Conservation (phyloP, 2,888 invertebrate genomes). For the Scaptomyza cyrtandrae region DNA sequence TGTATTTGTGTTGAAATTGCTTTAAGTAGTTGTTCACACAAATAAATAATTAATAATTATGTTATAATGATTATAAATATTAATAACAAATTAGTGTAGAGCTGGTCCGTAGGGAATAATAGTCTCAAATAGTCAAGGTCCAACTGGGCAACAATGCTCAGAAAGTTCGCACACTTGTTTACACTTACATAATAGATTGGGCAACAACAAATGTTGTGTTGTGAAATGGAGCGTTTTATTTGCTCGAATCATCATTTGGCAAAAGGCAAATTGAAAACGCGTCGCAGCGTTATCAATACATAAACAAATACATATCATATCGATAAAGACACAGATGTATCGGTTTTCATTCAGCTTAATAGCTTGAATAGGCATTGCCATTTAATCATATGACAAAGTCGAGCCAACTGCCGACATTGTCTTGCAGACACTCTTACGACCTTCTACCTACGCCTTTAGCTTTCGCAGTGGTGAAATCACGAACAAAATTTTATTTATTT, state of each 20-base stretch:
- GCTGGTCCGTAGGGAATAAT: too few relatives aligned
- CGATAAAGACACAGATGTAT: background rate
- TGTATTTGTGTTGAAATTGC: too few relatives aligned
- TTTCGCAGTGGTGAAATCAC: constrained; percentile 31
- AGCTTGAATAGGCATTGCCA: constrained; percentile 52
- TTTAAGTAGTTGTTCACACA: too few relatives aligned
- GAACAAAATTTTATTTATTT: constrained; percentile 10
- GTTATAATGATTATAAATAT: too few relatives aligned
- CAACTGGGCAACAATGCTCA: constrained; percentile 9
- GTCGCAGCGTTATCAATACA: constrained; percentile 44
- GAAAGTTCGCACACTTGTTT: constrained; percentile 7
- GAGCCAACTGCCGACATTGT: constrained; percentile 24
- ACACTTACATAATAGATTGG: constrained; percentile 19
- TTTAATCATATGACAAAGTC: constrained; percentile 32
- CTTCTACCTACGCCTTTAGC: background rate
- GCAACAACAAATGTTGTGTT: constrained; percentile 21
- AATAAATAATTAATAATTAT: too few relatives aligned
- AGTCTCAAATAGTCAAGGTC: too few relatives aligned
- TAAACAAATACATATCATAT: constrained; percentile 14
- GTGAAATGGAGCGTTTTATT: constrained; percentile 32
- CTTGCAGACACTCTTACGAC: background rate
- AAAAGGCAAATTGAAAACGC: constrained; percentile 50
- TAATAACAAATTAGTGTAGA: too few relatives aligned
- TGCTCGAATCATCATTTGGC: constrained; percentile 43
- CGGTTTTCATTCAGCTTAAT: constrained; percentile 4